Base-by-base conservation (phyloP, 2,113 vertebrate species). In the Bufo gargarizans region DNA sequence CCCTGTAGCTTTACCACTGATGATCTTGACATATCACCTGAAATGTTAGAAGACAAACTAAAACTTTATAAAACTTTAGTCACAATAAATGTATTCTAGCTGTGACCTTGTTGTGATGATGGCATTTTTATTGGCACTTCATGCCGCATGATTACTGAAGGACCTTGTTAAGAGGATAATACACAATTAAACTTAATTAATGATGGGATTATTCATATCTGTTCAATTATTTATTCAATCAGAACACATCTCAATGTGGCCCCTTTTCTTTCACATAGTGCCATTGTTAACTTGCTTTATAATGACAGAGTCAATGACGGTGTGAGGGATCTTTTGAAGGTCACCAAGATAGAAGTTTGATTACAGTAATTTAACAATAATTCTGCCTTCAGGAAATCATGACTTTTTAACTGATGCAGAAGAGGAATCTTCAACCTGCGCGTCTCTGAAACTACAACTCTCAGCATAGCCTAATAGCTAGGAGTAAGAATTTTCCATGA, bases 141-240 rank as follows among this genome's bases (percentile, higher is more conserved):
- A 74, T 90, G 90, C 93, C 91, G 90, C 89, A 86, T 90, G 88
- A 92, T 90, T 91, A 86, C 92, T 8, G 90, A 91, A 91, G 91
- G 92, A 89, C 91, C 93, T 91, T 92, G 92, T 94, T 92, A 94
- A 94, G 55, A 59, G 71, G 22, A 86, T 77, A 77, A 63, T 47
- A 63, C 50, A 77, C 58, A 86, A 59, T 86, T 86, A 63, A 20
- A 33, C 71, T 13, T 63, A 86, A 77, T 86, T 86, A 77, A 77
- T 77, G 72, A 77, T 56, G 20, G 63, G 84, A 86, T 76, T 86
- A 50, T 77, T 86, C 56, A 86, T 86, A 77, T 86, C 77, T 77
- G 56, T 61, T 77, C 84, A 61, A 77, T 86, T 59, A 86, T 86
- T 61, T 86, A 50, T 77, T 61, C 49, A 20, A 77, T 86, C 84